These are phyloP conservation scores for Trialeurodes vaporariorum DNA, from an alignment of 1,140 invertebrate genomes.

Conservation along the genomic window DNA sequence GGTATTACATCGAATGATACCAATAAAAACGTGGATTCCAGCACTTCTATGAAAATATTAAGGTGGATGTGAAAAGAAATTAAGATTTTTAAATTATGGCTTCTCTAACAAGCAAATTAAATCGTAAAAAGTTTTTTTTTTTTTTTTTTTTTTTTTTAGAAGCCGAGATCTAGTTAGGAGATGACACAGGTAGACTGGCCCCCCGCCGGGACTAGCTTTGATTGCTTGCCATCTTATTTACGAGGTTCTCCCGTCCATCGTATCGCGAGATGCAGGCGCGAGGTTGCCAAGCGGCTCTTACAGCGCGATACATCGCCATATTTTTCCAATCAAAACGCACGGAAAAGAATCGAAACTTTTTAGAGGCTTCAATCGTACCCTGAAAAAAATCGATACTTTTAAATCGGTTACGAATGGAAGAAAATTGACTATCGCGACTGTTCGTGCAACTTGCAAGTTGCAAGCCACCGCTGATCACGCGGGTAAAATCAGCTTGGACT, in stretches of 20 bases:
- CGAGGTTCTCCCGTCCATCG: background rate
- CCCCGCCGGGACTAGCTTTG: background rate
- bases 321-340: too few species aligned
- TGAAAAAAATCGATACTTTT: too few species aligned
- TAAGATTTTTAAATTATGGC: background rate
- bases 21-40: background rate
- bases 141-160: background rate
- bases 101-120: background rate
- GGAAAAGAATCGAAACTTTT: too few species aligned
- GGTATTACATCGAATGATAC: background rate
- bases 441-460: too few species aligned
- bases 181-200: background rate
- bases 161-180: background rate
- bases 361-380: too few species aligned
- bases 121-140: background rate
- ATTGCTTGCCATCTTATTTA: background rate
- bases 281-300: too few species aligned
- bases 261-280: background rate
- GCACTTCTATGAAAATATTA: background rate
- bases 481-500: too few species aligned
- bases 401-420: too few species aligned
- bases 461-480: too few species aligned
- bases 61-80: background rate
- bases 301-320: too few species aligned
- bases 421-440: too few species aligned